Percentiles rank a stretch among this genome's conserved stretches.
Evolutionary conservation across 1,140 invertebrate genomes (phyloP).

Genomic region (Trichogramma pretiosum): DNA sequence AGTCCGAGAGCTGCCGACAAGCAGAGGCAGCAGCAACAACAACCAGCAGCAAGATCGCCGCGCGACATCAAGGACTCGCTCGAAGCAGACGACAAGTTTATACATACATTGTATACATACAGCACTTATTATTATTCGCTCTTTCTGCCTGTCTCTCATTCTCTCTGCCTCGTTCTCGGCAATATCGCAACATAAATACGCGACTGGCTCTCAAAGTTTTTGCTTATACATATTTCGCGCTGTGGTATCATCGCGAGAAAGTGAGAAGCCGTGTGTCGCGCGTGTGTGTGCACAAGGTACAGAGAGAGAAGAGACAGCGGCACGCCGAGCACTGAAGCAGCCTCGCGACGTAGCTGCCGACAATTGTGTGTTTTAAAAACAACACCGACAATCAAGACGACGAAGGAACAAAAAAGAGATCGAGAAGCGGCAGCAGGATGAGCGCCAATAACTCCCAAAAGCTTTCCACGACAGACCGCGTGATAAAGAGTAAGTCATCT

Average conservation of each 20-base stretch:
- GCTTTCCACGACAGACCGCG: constrained; percentile 62
- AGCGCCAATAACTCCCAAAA: constrained; percentile 56
- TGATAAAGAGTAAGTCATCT: constrained; percentile 69
- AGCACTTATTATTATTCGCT: too few relatives aligned
- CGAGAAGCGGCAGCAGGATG: constrained; percentile 20
- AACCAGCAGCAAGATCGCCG: background rate
- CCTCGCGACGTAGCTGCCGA: too few relatives aligned
- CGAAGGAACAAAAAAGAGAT: constrained; percentile 4
- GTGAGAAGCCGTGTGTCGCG: background rate
- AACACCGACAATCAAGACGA: background rate
- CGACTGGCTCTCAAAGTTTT: background rate
- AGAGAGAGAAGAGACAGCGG: background rate
- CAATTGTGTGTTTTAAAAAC: too few relatives aligned
- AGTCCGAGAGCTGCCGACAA: background rate
- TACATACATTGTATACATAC: too few relatives aligned
- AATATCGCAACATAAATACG: background rate
- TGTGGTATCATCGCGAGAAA: background rate
- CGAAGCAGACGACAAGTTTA: background rate
- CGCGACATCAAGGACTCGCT: background rate
- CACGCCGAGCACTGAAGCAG: background rate
- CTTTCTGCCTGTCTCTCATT: background rate
- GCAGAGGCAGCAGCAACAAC: background rate
- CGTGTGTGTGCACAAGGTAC: background rate
- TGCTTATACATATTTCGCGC: background rate
- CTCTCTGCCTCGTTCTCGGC: background rate